Conservation (phyloP, 2,888 invertebrate species). For the Pseudococcus viburni region DNA sequence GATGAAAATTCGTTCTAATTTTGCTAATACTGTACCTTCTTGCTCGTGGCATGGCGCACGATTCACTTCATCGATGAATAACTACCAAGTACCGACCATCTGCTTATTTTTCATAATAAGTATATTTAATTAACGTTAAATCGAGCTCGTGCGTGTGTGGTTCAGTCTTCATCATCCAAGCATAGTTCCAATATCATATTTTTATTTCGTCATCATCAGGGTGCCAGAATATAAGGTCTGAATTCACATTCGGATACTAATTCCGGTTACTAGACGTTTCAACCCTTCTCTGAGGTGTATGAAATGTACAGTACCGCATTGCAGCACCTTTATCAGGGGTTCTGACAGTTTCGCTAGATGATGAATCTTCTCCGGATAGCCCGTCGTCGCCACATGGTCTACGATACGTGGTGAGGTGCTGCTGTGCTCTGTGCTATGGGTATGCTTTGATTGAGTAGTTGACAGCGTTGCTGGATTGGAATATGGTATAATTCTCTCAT, state of each 20-base stretch:
- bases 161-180: neutral
- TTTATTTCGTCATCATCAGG: conserved; percentile 1
- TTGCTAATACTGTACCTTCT: too few relatives aligned
- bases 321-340: conserved; percentile 43
- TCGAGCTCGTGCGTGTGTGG: conserved; percentile 34
- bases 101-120: neutral
- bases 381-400: conserved; percentile 52
- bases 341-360: conserved; percentile 33
- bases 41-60: neutral
- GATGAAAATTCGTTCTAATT: too few relatives aligned
- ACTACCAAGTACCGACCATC: neutral
- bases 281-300: conserved; percentile 19
- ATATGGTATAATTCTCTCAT: neutral
- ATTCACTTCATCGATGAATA: neutral
- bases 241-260: conserved; percentile 19
- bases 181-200: conserved; percentile 34
- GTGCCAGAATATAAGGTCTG: neutral
- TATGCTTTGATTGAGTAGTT: conserved; percentile 22
- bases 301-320: neutral
- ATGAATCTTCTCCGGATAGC: conserved; percentile 44
- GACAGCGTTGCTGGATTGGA: neutral
- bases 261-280: conserved; percentile 27
- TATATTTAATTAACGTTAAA: conserved; percentile 45
- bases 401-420: neutral
- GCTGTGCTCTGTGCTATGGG: neutral